Conservation (phyloP, 2,888 invertebrate species). For the Tuta absoluta region DNA sequence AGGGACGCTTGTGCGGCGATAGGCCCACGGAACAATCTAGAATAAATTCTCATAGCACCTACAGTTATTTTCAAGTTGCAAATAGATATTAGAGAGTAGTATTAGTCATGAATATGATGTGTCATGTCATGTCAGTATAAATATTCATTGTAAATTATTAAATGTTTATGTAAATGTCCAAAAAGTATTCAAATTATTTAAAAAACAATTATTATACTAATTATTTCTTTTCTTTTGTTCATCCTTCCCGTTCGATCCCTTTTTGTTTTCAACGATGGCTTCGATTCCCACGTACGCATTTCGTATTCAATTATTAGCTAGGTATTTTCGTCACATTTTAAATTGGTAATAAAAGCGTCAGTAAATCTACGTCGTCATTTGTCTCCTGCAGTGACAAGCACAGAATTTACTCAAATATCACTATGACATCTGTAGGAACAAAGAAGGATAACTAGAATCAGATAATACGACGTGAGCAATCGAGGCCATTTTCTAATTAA, state of each 20-base stretch:
- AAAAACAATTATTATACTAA: constrained; percentile 78
- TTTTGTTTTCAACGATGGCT: constrained; percentile 41
- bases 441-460: too few species aligned
- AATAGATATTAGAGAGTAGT: constrained; percentile 75
- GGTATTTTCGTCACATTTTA: too few species aligned
- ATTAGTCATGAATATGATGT: constrained; percentile 78
- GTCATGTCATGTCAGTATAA: constrained; percentile 80
- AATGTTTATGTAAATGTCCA: constrained; percentile 82
- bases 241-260: constrained; percentile 51
- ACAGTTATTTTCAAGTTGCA: constrained; percentile 75
- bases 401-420: too few species aligned
- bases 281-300: too few species aligned
- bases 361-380: too few species aligned
- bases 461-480: too few species aligned
- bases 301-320: too few species aligned
- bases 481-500: too few species aligned
- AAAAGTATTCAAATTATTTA: constrained; percentile 82
- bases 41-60: constrained; percentile 77
- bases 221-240: constrained; percentile 72
- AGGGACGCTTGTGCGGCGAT: constrained; percentile 69
- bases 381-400: too few species aligned
- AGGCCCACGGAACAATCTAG: constrained; percentile 69
- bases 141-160: constrained; percentile 82
- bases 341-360: too few species aligned
- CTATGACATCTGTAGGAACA: too few species aligned